A percentile compares a stretch with the other conserved stretches of the same genome.
Evolutionary conservation across 1,140 invertebrate genomes (phyloP).

Genomic region (Drosophila littoralis): DNA sequence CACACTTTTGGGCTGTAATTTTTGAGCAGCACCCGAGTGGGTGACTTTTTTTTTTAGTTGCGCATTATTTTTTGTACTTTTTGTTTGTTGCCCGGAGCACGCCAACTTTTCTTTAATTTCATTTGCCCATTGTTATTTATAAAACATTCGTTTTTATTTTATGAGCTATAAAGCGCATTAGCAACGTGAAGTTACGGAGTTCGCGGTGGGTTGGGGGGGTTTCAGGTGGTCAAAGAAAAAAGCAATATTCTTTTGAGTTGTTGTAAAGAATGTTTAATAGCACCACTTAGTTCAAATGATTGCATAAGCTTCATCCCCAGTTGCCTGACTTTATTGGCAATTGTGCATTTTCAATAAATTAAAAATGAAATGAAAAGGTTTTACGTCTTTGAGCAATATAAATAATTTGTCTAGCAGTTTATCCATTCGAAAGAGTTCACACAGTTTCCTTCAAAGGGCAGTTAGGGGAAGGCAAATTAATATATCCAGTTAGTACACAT

Average conservation of each 20-base stretch:
- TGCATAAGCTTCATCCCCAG: constrained; percentile 20
- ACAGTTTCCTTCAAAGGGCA: too few relatives aligned
- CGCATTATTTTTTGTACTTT: constrained; percentile 31
- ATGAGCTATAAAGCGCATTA: constrained; percentile 55
- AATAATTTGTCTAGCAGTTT: too few relatives aligned
- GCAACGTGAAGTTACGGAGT: constrained; percentile 6
- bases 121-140: constrained; percentile 75
- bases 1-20: constrained; percentile 63
- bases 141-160: constrained; percentile 79
- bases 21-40: constrained; percentile 29
- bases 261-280: constrained; percentile 8
- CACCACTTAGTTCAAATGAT: constrained; percentile 24
- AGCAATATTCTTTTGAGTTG: constrained; percentile 22
- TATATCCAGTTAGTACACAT: too few relatives aligned
- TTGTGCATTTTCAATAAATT: constrained; percentile 15
- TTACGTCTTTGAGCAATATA: too few relatives aligned
- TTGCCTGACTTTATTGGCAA: constrained; percentile 1
- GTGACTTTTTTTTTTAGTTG: constrained; percentile 42
- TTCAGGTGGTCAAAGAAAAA: constrained; percentile 10
- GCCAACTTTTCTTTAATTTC: constrained; percentile 60
- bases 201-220: not conserved
- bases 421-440: too few relatives aligned
- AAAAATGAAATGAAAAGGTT: not conserved
- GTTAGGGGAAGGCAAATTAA: too few relatives aligned
- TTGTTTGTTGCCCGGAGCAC: constrained; percentile 16